These are phyloP conservation scores for Drosophila kanapiae DNA, from an alignment of 1,140 invertebrate genomes.

Conservation along the genomic window DNA sequence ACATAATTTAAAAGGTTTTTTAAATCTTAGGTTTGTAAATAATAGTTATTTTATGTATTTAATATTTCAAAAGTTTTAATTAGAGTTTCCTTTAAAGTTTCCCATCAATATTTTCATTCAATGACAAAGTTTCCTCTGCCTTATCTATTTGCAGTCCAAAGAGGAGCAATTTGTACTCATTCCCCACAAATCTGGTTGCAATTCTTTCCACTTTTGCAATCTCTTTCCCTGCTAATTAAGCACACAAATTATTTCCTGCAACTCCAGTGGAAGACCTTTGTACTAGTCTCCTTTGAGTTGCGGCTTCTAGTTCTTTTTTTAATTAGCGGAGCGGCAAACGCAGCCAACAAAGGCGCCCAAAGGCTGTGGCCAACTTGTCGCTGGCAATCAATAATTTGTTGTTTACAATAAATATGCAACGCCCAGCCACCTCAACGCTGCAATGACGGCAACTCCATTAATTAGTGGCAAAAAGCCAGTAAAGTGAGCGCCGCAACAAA, in stretches of 20 bases:
- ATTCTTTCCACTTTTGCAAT: neutral
- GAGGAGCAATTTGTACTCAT: neutral
- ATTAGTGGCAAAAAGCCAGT: conserved; percentile 69
- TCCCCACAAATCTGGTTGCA: neutral
- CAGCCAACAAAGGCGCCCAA: conserved; percentile 29
- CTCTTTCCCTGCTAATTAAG: conserved; percentile 55
- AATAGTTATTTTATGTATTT: too few relatives aligned
- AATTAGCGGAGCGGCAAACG: conserved; percentile 55
- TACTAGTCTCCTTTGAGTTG: conserved; percentile 24
- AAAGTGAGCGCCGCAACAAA: conserved; percentile 42
- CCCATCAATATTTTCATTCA: neutral
- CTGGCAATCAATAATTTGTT: conserved; percentile 74
- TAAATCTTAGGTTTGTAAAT: too few relatives aligned
- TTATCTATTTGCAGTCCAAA: neutral
- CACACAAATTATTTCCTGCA: conserved; percentile 61
- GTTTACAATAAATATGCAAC: conserved; percentile 73
- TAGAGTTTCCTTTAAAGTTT: neutral
- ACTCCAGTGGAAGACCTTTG: conserved; percentile 44
- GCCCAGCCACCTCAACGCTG: neutral
- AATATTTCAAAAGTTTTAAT: too few relatives aligned
- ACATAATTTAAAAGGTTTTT: too few relatives aligned
- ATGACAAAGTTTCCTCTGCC: neutral
- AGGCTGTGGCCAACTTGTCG: conserved; percentile 26
- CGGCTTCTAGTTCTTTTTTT: conserved; percentile 46
- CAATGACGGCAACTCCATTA: conserved; percentile 41